phyloP scores from a whole-genome alignment of 2,797 vertebrate species.

The Tachyglossus aculeatus region DNA sequence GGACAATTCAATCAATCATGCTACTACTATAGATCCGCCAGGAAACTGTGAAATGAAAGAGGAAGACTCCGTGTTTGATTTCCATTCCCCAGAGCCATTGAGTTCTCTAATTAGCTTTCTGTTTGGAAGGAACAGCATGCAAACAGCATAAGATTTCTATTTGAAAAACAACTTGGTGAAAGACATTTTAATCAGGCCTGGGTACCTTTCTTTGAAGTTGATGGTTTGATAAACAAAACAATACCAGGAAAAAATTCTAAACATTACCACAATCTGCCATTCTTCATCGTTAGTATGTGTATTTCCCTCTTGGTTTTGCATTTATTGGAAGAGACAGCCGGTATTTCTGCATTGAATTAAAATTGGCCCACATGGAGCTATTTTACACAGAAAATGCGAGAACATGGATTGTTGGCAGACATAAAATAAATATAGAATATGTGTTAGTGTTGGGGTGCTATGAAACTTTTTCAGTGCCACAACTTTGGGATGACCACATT shows the following conservation, averaged over 20 bases:
- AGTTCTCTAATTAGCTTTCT: constrained; percentile 28
- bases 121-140: constrained; percentile 6
- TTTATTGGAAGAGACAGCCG: constrained; percentile 55
- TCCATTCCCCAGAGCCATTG: background rate
- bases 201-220: constrained; percentile 57
- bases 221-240: constrained; percentile 47
- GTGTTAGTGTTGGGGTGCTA: constrained; percentile 47
- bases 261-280: constrained; percentile 48
- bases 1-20: no score
- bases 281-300: constrained; percentile 29
- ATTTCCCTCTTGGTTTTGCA: constrained; percentile 38
- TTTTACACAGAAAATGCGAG: constrained; percentile 47
- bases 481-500: constrained; percentile 22
- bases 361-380: constrained; percentile 37
- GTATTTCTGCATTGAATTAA: constrained; percentile 61
- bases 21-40: background rate
- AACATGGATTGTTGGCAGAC: constrained; percentile 51
- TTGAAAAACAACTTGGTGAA: constrained; percentile 27
- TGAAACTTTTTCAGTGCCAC: constrained; percentile 41
- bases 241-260: constrained; percentile 20
- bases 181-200: constrained; percentile 27
- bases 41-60: background rate
- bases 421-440: constrained; percentile 54
- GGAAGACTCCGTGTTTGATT: background rate
- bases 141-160: constrained; percentile 46